Evolutionary conservation across 2,888 invertebrate genomes (phyloP).

Genomic region (Acanthosepion pharaonis): DNA sequence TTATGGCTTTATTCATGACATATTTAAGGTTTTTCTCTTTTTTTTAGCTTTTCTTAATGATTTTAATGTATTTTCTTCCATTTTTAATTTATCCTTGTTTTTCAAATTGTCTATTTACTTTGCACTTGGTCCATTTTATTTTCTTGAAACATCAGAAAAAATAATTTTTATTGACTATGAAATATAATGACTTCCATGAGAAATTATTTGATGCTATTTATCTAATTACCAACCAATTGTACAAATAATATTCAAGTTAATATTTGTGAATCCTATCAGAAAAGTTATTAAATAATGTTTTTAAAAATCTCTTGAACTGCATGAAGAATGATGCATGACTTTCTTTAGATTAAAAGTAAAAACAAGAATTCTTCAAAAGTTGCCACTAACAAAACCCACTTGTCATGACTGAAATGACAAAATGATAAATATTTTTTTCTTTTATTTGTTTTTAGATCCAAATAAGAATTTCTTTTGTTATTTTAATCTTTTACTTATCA

Average conservation of each 20-base stretch:
- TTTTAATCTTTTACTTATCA: too few relatives aligned
- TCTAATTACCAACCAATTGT: neutral
- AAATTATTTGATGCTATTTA: neutral
- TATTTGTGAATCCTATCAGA: neutral
- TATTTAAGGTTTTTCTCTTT: too few relatives aligned
- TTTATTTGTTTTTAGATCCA: neutral
- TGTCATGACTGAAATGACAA: neutral
- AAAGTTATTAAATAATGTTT: neutral
- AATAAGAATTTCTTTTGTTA: too few relatives aligned
- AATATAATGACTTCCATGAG: neutral
- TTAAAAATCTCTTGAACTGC: neutral
- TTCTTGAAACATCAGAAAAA: neutral
- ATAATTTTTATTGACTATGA: neutral
- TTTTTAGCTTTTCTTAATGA: neutral
- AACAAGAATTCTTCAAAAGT: neutral
- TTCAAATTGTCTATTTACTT: neutral
- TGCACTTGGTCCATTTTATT: neutral
- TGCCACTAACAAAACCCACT: neutral
- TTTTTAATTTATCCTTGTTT: neutral
- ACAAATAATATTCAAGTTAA: neutral
- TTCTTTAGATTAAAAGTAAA: neutral
- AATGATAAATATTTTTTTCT: neutral
- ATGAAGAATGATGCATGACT: slow-evolving; percentile 20
- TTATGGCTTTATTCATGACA: too few relatives aligned
- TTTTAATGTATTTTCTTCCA: neutral